phyloP scores from a whole-genome alignment of 2,888 invertebrate genomes.

The Clivina fossor region DNA sequence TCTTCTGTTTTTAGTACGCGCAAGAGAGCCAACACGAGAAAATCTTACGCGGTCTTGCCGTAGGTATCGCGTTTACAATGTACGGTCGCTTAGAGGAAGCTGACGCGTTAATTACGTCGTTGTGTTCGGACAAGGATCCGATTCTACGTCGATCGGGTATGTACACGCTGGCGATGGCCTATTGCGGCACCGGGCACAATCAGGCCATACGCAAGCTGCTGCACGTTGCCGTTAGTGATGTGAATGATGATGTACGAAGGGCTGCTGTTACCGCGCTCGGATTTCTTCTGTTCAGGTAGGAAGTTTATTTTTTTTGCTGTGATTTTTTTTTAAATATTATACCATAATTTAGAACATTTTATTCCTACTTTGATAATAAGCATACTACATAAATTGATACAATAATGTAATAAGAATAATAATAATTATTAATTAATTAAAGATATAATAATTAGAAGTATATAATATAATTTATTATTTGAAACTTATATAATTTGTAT shows the following conservation, averaged over 20 bases:
- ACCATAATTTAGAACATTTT: too few species aligned
- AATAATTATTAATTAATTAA: too few species aligned
- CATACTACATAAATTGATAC: too few species aligned
- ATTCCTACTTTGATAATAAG: too few species aligned
- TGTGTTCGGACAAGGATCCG: conserved; percentile 92
- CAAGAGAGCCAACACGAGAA: conserved; percentile 98
- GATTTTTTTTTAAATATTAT: too few species aligned
- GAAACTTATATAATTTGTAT: too few species aligned
- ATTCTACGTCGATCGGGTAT: conserved; percentile 94
- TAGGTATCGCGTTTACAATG: conserved; percentile 96
- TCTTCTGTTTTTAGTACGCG: conserved; percentile 65
- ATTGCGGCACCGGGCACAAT: conserved; percentile 97
- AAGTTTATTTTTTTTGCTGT: conserved; percentile 39
- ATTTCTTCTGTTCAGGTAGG: conserved; percentile 88
- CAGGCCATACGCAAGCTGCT: conserved; percentile 92
- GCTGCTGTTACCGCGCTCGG: conserved; percentile 99
- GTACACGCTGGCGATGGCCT: conserved; percentile 98
- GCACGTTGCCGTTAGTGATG: conserved; percentile 95
- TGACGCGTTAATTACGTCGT: conserved; percentile 86
- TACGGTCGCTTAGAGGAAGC: conserved; percentile 97
- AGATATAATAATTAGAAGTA: too few species aligned
- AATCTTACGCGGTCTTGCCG: conserved; percentile 93
- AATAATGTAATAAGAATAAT: too few species aligned
- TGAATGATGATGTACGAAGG: conserved; percentile 97
- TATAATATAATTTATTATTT: too few species aligned